Base-by-base conservation (phyloP, 2,113 vertebrate genomes). In the Lepus timidus region DNA sequence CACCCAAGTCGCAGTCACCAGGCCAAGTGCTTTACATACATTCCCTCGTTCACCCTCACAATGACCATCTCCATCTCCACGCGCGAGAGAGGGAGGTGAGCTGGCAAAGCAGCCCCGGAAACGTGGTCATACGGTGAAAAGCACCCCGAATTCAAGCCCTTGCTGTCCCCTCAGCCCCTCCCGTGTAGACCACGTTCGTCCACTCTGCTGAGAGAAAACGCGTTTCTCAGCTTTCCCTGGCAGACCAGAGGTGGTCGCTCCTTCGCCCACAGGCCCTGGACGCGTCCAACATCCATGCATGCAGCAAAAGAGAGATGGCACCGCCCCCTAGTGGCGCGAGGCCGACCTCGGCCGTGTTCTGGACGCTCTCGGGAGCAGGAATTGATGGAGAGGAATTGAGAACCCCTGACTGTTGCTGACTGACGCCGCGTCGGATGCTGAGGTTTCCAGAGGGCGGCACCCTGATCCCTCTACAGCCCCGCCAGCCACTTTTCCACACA, bases 251-350 rank as follows among this genome's bases (percentile, higher is more conserved):
- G 1, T 13, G 16, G 22, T 55, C n/a, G 61, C 87, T 13, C 39
- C 68, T 10, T 3, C 7, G 17, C 58, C 0, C 1, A 4, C 62
- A 0, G 0, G 17, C 55, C 89, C 78, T 49, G 70, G 20, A 6
- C 11, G 8, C 0, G 4, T 64, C 33, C 36, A 27, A 33, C 0
- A 16, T 10, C 0, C 33, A 11, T 7, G 39, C 0, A 0, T 6
- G 0, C 55, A 1, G 20, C 70, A 85, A 22, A 95, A 58, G 22
- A 75, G 93, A 73, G 96, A n/a, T 9, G 8, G 90, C 76, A 93
- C 22, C 65, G 90, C 98, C 97, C 95, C 94, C 98, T 98, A 58
- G 97, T 79, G 98, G 78, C 29, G 0, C 1, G 2, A 55, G 52
- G 67, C 51, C 83, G 27, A 25, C 7, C 49, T 51, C 33, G 2